phyloP scores from a whole-genome alignment of 1,140 invertebrate genomes.

The Samia ricini region DNA sequence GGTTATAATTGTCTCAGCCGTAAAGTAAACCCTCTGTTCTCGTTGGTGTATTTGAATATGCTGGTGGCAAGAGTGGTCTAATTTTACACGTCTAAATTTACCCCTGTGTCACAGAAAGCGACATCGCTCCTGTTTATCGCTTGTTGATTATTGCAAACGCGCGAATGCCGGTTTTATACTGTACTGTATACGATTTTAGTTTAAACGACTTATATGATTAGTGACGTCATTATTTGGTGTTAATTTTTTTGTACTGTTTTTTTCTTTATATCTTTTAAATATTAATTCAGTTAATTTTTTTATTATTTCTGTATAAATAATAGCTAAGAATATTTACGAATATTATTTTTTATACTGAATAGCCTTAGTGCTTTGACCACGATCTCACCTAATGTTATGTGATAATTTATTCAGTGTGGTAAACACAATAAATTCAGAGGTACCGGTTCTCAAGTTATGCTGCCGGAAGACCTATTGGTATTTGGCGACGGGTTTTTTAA shows the following conservation, averaged over 20 bases:
- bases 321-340: too few species aligned
- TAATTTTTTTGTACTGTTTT: background rate
- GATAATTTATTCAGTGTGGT: too few species aligned
- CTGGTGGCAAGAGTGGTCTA: slow-evolving; percentile 46
- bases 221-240: background rate
- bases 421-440: too few species aligned
- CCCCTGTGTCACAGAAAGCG: slow-evolving; percentile 53
- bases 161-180: background rate
- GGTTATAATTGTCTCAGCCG: background rate
- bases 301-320: too few species aligned
- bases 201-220: background rate
- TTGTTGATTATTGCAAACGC: slow-evolving; percentile 23
- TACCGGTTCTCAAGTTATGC: too few species aligned
- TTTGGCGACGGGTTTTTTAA: too few species aligned
- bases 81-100: slow-evolving; percentile 60
- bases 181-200: background rate
- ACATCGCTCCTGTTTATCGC: slow-evolving; percentile 40
- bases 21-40: background rate
- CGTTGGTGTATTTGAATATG: background rate
- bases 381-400: too few species aligned
- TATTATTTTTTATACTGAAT: too few species aligned
- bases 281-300: too few species aligned
- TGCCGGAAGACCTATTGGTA: too few species aligned
- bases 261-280: too few species aligned
- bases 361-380: too few species aligned